Evolutionary conservation across 2,797 vertebrate species (phyloP).

Genomic region (Eidolon dupreanum): DNA sequence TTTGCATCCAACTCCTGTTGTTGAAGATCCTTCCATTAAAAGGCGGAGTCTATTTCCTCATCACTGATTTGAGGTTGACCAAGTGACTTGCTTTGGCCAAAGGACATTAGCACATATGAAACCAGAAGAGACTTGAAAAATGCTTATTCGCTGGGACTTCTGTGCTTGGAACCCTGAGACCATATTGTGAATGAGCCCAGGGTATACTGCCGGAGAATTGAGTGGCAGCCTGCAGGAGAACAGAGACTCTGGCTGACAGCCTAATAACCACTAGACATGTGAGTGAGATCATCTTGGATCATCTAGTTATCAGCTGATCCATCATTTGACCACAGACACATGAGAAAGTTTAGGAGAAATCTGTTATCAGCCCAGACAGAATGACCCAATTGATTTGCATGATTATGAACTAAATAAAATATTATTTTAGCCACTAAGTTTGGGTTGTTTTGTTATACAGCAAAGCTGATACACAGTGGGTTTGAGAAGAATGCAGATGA

Average conservation of each 20-base stretch:
- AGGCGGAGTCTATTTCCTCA: background rate
- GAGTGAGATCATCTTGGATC: background rate
- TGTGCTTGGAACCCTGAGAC: background rate
- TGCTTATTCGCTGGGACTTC: background rate
- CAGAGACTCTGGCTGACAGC: background rate
- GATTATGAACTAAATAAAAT: conserved; percentile 5
- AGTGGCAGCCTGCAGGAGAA: background rate
- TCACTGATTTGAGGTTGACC: background rate
- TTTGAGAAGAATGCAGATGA: background rate
- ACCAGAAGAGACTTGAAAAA: background rate
- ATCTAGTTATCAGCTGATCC: background rate
- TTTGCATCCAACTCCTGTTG: background rate
- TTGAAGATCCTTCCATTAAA: background rate
- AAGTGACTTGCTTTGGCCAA: background rate
- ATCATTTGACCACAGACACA: background rate
- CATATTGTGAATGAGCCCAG: background rate
- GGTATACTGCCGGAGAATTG: background rate
- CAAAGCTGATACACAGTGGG: background rate
- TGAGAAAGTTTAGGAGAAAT: background rate
- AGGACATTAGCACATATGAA: background rate
- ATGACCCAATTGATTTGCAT: background rate
- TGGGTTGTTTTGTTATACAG: background rate
- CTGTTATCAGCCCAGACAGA: background rate
- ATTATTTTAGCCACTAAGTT: background rate
- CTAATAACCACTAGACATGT: background rate